phyloP scores from a whole-genome alignment of 2,113 vertebrate genomes.

The Prunella himalayana region DNA sequence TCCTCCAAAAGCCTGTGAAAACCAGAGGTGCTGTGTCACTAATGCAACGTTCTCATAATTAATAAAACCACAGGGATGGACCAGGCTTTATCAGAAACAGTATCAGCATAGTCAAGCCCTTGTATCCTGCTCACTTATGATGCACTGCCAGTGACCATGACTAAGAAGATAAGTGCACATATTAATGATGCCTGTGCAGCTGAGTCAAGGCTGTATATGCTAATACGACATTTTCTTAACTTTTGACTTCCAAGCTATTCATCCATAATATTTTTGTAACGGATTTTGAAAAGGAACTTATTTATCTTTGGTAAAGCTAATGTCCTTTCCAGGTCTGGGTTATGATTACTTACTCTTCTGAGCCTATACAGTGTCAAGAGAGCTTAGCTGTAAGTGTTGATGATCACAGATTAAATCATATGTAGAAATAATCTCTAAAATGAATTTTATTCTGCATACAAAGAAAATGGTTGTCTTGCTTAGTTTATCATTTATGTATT shows the following conservation, averaged over 20 bases:
- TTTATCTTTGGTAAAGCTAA: background rate
- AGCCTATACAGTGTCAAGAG: background rate
- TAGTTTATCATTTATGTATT: background rate
- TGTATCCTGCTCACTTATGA: background rate
- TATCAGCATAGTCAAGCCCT: background rate
- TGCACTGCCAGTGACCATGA: background rate
- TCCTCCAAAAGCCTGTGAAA: background rate
- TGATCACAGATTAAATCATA: background rate
- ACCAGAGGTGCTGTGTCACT: background rate
- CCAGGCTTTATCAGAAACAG: background rate
- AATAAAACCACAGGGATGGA: background rate
- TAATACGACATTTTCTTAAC: constrained; percentile 24
- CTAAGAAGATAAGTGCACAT: background rate
- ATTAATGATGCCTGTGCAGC: background rate
- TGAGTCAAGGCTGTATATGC: constrained; percentile 1
- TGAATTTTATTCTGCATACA: background rate
- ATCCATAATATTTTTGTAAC: background rate
- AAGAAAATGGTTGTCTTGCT: background rate
- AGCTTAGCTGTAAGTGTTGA: background rate
- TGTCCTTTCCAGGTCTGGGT: background rate
- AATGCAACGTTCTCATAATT: background rate
- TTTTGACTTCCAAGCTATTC: background rate
- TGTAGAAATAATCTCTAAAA: background rate
- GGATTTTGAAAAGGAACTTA: background rate
- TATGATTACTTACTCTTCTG: background rate